Base-by-base conservation (phyloP, 2,797 vertebrate species). In the Eptatretus atami region DNA sequence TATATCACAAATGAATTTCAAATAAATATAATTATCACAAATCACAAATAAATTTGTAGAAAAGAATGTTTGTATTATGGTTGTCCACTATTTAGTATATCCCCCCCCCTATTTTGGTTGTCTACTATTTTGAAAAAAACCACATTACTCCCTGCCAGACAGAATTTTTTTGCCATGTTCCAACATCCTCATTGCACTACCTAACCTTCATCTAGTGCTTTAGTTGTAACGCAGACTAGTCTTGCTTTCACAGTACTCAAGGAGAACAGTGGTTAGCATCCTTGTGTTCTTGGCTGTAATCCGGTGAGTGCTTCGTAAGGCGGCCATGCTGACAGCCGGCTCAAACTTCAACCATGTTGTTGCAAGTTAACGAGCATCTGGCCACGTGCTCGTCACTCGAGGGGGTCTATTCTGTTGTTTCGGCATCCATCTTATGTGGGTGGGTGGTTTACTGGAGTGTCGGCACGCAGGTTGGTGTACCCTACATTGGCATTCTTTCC, bases 371-470 rank as follows among this genome's bases (percentile, higher is more conserved):
- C 95, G 95, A 64, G 82, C 92, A 2, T 83, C 82, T 12, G 83
- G 77, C 55, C 92, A 98, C 9, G 82, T 82, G 15, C 72, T 98
- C 72, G 90, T 98, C 74, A 98, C 86, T 1, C 76, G 69, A 0
- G 92, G 88, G n/a, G 0, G 86, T 96, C 15, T 96, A 98, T 0
- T 74, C 82, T 52, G 84, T 77, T n/a, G 78, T 96, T 82, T 72
- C 79, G 92, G 68, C 92, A 98, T 69, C 92, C 92, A 0, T 90
- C 92, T 1, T 98, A 98, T 0, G 92, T 98, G 64, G n/a, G n/a
- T n/a, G 92, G 92, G 64, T 98, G 92, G 92, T 98, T 76, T 96
- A 85, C 78, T 98, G 92, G 92, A 95, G 92, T 71, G 82, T 84
- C 14, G 92, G 92, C 53, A 98, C 92, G 11, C 92, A 98, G 86